Evolutionary conservation across 2,797 vertebrate genomes (phyloP).

Genomic region (Podarcis lilfordi): DNA sequence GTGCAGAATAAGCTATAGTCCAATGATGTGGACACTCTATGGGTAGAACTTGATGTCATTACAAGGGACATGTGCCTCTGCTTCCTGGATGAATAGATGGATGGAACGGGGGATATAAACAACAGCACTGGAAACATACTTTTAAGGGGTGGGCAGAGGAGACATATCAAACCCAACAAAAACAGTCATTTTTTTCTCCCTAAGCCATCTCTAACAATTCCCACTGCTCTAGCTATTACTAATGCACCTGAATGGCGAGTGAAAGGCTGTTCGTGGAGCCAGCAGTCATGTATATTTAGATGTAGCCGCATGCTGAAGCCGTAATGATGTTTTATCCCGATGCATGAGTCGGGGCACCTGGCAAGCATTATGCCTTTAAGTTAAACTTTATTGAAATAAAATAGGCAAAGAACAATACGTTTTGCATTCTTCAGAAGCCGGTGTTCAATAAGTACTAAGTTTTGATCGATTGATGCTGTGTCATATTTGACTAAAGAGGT

Average conservation of each 20-base stretch:
- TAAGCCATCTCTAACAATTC: background rate
- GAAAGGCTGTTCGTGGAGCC: slow-evolving; percentile 22
- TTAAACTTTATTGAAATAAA: slow-evolving; percentile 79
- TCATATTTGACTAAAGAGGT: slow-evolving; percentile 89
- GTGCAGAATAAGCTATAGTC: background rate
- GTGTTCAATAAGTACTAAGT: slow-evolving; percentile 83
- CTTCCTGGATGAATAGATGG: background rate
- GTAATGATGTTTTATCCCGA: slow-evolving; percentile 41
- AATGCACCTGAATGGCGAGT: slow-evolving; percentile 9
- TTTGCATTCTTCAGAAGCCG: slow-evolving; percentile 79
- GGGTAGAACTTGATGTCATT: background rate
- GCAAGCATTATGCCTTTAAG: slow-evolving; percentile 77
- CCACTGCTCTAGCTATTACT: background rate
- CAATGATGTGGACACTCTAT: background rate
- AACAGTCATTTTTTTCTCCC: background rate
- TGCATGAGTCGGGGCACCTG: slow-evolving; percentile 48
- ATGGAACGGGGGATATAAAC: background rate
- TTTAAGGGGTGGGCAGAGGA: background rate
- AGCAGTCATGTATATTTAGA: slow-evolving; percentile 51
- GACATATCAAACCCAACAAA: background rate
- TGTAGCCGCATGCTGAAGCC: slow-evolving; percentile 43
- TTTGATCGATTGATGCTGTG: slow-evolving; percentile 84
- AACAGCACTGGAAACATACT: too few relatives aligned
- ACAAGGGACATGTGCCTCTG: background rate
- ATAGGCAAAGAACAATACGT: slow-evolving; percentile 72